Evolutionary conservation across 2,888 invertebrate genomes (phyloP).

Genomic region (Hyalella azteca): DNA sequence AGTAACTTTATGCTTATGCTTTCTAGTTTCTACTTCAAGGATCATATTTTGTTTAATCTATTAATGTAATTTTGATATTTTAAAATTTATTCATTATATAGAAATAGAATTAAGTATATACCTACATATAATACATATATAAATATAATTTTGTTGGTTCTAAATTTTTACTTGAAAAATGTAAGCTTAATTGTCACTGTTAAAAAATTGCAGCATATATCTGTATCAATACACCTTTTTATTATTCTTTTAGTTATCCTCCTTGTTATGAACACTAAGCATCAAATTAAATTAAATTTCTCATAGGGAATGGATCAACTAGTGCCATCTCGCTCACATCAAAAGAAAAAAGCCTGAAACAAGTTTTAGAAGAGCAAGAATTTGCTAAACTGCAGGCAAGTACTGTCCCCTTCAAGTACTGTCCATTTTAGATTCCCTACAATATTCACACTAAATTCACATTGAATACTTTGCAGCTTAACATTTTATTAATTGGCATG

Average conservation of each 20-base stretch:
- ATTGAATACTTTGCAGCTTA: background rate
- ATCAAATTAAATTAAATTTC: no score
- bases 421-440: background rate
- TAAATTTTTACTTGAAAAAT: background rate
- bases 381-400: slow-evolving; percentile 9
- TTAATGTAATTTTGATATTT: background rate
- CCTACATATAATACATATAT: no score
- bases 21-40: background rate
- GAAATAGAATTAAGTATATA: no score
- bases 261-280: background rate
- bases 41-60: background rate
- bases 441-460: background rate
- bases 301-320: no score
- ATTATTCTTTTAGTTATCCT: background rate
- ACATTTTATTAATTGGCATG: background rate
- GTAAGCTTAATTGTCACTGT: background rate
- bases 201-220: background rate
- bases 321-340: background rate
- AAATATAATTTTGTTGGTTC: no score
- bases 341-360: background rate
- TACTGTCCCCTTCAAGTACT: background rate
- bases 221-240: background rate
- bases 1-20: background rate
- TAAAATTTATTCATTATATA: background rate
- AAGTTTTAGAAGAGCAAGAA: background rate